Conservation (phyloP, 2,888 invertebrate species). For the Taphrorychus bicolor region DNA sequence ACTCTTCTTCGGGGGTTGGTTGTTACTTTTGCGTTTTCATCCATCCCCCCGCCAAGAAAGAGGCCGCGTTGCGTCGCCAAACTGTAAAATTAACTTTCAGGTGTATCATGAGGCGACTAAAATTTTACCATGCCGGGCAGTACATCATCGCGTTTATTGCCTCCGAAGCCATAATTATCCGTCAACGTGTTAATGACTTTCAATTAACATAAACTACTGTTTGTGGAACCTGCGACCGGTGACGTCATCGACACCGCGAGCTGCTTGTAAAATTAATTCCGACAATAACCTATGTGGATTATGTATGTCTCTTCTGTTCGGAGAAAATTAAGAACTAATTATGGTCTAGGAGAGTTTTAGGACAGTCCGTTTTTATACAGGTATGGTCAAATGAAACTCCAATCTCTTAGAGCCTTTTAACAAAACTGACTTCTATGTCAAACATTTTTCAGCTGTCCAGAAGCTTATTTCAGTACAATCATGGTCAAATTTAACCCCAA, state of each 20-base stretch:
- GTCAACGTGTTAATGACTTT: constrained; percentile 41
- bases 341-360: constrained; percentile 22
- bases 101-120: constrained; percentile 8
- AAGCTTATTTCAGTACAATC: too few species aligned
- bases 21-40: constrained; percentile 4
- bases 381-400: neutral
- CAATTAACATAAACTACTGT: constrained; percentile 42
- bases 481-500: too few species aligned
- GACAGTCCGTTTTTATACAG: neutral
- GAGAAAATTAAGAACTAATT: constrained; percentile 37
- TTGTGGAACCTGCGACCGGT: constrained; percentile 38
- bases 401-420: neutral
- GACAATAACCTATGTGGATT: constrained; percentile 34
- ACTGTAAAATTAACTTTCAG: neutral
- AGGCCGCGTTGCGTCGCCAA: neutral
- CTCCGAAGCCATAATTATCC: constrained; percentile 33
- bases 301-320: constrained; percentile 29
- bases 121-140: constrained; percentile 10
- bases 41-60: neutral
- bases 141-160: constrained; percentile 28
- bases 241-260: constrained; percentile 19
- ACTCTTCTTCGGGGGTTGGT: constrained; percentile 30
- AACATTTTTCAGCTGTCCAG: too few species aligned
- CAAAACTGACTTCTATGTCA: neutral
- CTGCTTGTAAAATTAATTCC: constrained; percentile 35